A percentile compares a stretch with the other conserved stretches of the same genome.
phyloP scores from a whole-genome alignment of 2,797 vertebrate genomes.

The Rhinichthys osculus region DNA sequence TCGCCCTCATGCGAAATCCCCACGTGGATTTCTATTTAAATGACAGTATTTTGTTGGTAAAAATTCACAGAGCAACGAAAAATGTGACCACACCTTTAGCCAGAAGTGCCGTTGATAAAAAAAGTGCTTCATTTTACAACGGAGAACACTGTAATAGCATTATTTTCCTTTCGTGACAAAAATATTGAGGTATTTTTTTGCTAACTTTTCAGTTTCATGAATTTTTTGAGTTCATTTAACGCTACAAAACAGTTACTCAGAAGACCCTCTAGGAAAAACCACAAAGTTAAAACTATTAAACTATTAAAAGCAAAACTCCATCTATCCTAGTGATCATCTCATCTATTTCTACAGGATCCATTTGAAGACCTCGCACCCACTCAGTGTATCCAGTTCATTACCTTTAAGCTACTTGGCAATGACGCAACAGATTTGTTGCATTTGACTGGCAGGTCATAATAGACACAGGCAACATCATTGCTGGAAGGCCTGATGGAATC shows the following conservation, averaged over 20 bases:
- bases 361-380: slow-evolving; percentile 12
- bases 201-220: slow-evolving; percentile 40
- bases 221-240: slow-evolving; percentile 48
- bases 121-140: slow-evolving; percentile 65
- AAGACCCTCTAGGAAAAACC: slow-evolving; percentile 33
- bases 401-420: slow-evolving; percentile 26
- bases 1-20: not conserved
- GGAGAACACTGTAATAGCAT: slow-evolving; percentile 60
- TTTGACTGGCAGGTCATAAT: slow-evolving; percentile 33
- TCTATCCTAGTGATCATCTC: slow-evolving; percentile 50
- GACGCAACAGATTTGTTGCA: slow-evolving; percentile 10
- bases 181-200: slow-evolving; percentile 55
- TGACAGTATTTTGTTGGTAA: not conserved
- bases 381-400: slow-evolving; percentile 2
- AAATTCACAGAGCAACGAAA: not conserved
- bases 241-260: slow-evolving; percentile 56
- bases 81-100: slow-evolving; percentile 52
- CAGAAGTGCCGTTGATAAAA: slow-evolving; percentile 62
- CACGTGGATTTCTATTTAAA: not conserved
- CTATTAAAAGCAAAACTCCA: slow-evolving; percentile 57
- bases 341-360: slow-evolving; percentile 45
- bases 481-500: slow-evolving; percentile 98
- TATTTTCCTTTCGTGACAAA: slow-evolving; percentile 43
- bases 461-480: slow-evolving; percentile 64
- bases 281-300: slow-evolving; percentile 54